phyloP scores from a whole-genome alignment of 2,888 invertebrate species.

The Hirtodrosophila cameraria region DNA sequence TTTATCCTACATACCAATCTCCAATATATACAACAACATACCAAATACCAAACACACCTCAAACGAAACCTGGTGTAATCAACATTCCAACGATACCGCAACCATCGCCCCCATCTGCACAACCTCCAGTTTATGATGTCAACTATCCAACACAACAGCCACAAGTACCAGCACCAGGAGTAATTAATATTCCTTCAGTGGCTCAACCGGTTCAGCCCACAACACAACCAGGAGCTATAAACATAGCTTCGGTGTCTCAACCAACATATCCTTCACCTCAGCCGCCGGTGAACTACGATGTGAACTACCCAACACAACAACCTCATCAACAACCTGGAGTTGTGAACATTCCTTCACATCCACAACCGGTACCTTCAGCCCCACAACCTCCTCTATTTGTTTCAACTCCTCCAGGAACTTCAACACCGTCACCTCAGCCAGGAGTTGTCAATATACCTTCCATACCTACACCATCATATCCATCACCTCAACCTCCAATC shows the following conservation, averaged over 20 bases:
- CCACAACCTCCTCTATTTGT: constrained; percentile 9
- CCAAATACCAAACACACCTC: not conserved
- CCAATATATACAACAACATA: constrained; percentile 12
- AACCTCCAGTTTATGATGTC: constrained; percentile 26
- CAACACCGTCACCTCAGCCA: constrained; percentile 6
- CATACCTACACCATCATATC: constrained; percentile 13
- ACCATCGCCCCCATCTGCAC: constrained; percentile 28
- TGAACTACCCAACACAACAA: constrained; percentile 48
- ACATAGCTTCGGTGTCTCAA: constrained; percentile 24
- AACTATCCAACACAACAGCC: constrained; percentile 35
- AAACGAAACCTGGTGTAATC: constrained; percentile 24
- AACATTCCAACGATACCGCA: constrained; percentile 53
- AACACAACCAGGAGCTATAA: constrained; percentile 29
- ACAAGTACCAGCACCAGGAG: constrained; percentile 23
- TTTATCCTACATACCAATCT: constrained; percentile 20
- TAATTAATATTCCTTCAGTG: constrained; percentile 38
- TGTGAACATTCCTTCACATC: constrained; percentile 28
- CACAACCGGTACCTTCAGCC: not conserved
- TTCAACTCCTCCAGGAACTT: not conserved
- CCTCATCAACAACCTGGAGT: constrained; percentile 15
- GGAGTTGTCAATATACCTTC: constrained; percentile 27
- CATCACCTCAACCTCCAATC: constrained; percentile 17
- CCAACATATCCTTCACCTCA: constrained; percentile 28
- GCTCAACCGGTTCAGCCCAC: constrained; percentile 15
- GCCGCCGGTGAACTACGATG: constrained; percentile 19